A percentile compares a stretch with the other conserved stretches of the same genome.
Conservation (phyloP, 2,113 vertebrate species). For the Etia nguti region DNA sequence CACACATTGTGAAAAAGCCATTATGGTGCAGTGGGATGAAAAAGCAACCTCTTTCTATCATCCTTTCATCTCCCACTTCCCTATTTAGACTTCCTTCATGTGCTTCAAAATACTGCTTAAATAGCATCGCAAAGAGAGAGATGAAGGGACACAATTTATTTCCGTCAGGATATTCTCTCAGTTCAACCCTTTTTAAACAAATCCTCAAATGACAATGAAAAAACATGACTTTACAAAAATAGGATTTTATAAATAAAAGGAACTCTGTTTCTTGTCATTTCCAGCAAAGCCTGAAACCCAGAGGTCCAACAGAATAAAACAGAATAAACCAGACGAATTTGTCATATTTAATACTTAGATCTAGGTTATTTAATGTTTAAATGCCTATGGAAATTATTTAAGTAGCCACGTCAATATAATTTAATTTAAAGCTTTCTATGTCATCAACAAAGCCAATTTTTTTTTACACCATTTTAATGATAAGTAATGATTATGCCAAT, state of each 20-base stretch:
- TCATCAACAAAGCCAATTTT: neutral
- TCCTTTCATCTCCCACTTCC: constrained; percentile 50
- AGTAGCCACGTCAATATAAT: neutral
- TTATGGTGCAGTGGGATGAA: constrained; percentile 29
- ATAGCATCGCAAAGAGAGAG: constrained; percentile 30
- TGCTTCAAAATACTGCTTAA: constrained; percentile 51
- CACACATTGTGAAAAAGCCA: constrained; percentile 49
- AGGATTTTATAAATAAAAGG: neutral
- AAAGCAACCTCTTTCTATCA: constrained; percentile 18
- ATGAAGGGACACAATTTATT: neutral
- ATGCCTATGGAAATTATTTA: neutral
- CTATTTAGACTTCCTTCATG: constrained; percentile 35
- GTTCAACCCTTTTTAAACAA: neutral
- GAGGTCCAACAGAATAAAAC: neutral
- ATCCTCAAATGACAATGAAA: neutral
- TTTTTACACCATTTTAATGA: neutral
- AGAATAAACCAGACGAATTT: neutral
- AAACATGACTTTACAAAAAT: neutral
- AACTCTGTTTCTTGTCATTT: neutral
- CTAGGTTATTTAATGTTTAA: neutral
- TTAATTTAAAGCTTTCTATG: neutral
- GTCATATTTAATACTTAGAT: neutral
- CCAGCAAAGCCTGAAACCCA: neutral
- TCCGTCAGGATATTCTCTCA: neutral
- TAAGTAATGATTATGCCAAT: neutral